Conservation (phyloP, 37 sponge, comb jelly and placozoan species). For the Cliona cf. orientalis region DNA sequence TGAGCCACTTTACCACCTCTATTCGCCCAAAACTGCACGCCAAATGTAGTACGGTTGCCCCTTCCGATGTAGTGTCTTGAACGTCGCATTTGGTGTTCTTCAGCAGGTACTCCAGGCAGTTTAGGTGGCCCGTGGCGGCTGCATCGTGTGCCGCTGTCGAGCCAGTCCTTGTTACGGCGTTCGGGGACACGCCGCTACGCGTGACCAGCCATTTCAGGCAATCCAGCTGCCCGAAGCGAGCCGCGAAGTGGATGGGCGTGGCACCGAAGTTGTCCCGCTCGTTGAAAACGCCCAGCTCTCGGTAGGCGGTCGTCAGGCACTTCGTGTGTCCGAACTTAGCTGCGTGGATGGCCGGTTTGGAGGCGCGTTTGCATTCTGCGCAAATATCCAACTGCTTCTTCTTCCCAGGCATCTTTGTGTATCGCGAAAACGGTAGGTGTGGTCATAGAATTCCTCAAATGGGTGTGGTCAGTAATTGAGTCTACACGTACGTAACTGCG, state of each 20-base stretch:
- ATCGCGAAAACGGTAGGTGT: too few relatives aligned
- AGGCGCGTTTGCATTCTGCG: slow-evolving; percentile 51
- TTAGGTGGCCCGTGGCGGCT: slow-evolving; percentile 85
- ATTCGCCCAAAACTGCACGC: slow-evolving; percentile 90
- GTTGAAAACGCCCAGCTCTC: slow-evolving; percentile 80
- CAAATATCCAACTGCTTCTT: slow-evolving; percentile 58
- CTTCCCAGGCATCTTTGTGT: slow-evolving; percentile 47
- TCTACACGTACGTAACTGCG: too few relatives aligned
- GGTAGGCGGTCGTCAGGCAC: slow-evolving; percentile 81
- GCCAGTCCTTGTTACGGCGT: slow-evolving; percentile 78
- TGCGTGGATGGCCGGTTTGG: slow-evolving; percentile 71
- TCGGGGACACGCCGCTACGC: slow-evolving; percentile 83
- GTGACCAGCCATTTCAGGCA: slow-evolving; percentile 88
- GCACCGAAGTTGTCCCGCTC: slow-evolving; percentile 91
- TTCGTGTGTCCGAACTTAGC: slow-evolving; percentile 83
- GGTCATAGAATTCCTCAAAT: too few relatives aligned
- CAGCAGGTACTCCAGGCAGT: slow-evolving; percentile 85
- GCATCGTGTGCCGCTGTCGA: slow-evolving; percentile 95
- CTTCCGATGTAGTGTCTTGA: slow-evolving; percentile 79
- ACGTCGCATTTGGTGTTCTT: slow-evolving; percentile 71
- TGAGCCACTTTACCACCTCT: slow-evolving; percentile 74
- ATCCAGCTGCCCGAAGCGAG: slow-evolving; percentile 79
- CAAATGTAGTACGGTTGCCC: slow-evolving; percentile 90
- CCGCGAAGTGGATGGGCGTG: slow-evolving; percentile 95
- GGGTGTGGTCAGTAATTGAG: too few relatives aligned